Conservation (phyloP, 1,140 invertebrate species). For the Trachelipus rathkii region DNA sequence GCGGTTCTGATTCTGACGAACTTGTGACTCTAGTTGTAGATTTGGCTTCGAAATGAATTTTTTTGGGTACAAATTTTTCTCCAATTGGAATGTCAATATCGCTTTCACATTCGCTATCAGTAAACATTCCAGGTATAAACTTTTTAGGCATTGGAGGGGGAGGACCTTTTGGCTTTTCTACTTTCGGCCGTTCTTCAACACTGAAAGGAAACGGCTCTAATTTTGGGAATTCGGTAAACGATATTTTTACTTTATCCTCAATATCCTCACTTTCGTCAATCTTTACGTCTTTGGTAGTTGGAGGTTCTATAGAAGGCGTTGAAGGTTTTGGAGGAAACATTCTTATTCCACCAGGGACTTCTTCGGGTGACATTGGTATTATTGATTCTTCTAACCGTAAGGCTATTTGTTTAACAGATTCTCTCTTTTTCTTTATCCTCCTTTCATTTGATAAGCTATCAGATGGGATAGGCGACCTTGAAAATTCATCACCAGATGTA, state of each 20-base stretch:
- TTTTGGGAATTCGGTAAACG: slow-evolving; percentile 38
- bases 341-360: slow-evolving; percentile 62
- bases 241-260: slow-evolving; percentile 30
- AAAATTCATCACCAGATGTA: slow-evolving; percentile 44
- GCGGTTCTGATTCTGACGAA: slow-evolving; percentile 31
- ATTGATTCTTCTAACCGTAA: slow-evolving; percentile 62
- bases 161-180: slow-evolving; percentile 35
- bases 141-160: slow-evolving; percentile 59
- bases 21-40: slow-evolving; percentile 15
- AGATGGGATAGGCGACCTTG: slow-evolving; percentile 54
- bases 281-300: slow-evolving; percentile 31
- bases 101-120: slow-evolving; percentile 68
- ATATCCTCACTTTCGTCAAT: slow-evolving; percentile 2
- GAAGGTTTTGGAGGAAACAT: slow-evolving; percentile 55
- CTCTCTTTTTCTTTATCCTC: slow-evolving; percentile 48
- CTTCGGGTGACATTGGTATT: slow-evolving; percentile 55
- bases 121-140: slow-evolving; percentile 65
- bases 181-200: slow-evolving; percentile 33
- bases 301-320: slow-evolving; percentile 28
- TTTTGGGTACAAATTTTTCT: slow-evolving; percentile 31
- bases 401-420: slow-evolving; percentile 60
- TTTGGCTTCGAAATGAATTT: slow-evolving; percentile 38
- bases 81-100: slow-evolving; percentile 58
- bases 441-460: slow-evolving; percentile 39
- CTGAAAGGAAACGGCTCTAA: slow-evolving; percentile 44